These are phyloP conservation scores for Oxystoma pomonae DNA, from an alignment of 2,888 invertebrate genomes.

Conservation along the genomic window DNA sequence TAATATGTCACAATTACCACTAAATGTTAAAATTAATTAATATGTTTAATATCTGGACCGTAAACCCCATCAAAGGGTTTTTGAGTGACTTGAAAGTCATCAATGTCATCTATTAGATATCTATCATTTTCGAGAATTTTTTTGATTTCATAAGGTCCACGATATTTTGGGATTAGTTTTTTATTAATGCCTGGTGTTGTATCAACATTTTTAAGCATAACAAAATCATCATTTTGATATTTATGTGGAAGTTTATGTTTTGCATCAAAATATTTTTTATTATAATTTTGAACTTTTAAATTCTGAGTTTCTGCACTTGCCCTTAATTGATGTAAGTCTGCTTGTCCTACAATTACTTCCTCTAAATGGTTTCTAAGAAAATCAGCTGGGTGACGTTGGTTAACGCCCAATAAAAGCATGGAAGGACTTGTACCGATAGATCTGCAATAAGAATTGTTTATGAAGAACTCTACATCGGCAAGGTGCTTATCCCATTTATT, in stretches of 20 bases:
- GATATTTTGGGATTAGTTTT: slow-evolving; percentile 28
- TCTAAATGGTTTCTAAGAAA: slow-evolving; percentile 8
- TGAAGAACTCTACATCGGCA: slow-evolving; percentile 14
- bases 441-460: slow-evolving; percentile 13
- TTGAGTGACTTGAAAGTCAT: slow-evolving; percentile 22
- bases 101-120: slow-evolving; percentile 17
- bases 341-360: neutral
- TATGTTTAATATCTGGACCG: slow-evolving; percentile 17
- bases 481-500: slow-evolving; percentile 14
- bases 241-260: slow-evolving; percentile 14
- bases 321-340: slow-evolving; percentile 5
- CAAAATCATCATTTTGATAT: slow-evolving; percentile 24
- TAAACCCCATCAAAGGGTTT: slow-evolving; percentile 19
- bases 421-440: slow-evolving; percentile 6
- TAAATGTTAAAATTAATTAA: neutral
- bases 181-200: slow-evolving; percentile 24
- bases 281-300: slow-evolving; percentile 4
- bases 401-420: slow-evolving; percentile 8
- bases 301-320: slow-evolving; percentile 7
- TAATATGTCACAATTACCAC: neutral
- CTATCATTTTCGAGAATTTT: slow-evolving; percentile 28
- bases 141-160: slow-evolving; percentile 27
- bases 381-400: slow-evolving; percentile 9
- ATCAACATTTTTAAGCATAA: slow-evolving; percentile 25
- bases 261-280: slow-evolving; percentile 14